Conservation (phyloP, 2,797 vertebrate species). For the Muscicapa comitata region DNA sequence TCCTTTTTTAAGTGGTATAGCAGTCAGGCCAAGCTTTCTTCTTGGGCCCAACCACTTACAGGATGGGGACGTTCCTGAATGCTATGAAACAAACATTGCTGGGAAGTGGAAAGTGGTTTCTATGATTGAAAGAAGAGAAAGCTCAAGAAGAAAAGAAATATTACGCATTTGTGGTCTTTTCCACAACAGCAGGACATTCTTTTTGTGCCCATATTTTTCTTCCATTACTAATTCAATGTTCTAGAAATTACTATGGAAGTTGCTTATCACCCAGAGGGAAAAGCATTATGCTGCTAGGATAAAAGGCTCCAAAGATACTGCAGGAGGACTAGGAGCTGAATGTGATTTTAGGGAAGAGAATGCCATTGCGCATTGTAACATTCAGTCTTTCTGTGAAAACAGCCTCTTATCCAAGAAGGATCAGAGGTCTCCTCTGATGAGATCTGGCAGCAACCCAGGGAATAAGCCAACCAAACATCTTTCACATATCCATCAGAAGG, state of each 20-base stretch:
- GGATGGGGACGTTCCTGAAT: neutral
- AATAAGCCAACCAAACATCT: neutral
- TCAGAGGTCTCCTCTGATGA: neutral
- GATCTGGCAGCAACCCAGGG: neutral
- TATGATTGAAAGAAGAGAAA: neutral
- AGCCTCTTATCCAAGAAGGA: neutral
- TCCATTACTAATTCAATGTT: neutral
- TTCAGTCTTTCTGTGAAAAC: neutral
- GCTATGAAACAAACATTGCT: neutral
- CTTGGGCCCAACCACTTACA: neutral
- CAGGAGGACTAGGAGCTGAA: neutral
- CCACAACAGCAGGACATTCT: neutral
- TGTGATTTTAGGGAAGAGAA: neutral
- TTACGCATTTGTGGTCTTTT: neutral
- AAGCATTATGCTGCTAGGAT: neutral
- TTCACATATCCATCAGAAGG: neutral
- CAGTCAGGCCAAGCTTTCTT: neutral
- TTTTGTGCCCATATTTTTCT: neutral
- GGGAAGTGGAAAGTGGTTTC: neutral
- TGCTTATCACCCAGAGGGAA: neutral
- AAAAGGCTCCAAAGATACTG: neutral
- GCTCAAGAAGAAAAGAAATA: neutral
- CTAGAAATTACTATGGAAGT: neutral
- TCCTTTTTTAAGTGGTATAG: neutral
- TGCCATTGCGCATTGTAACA: accelerated